Evolutionary conservation across 2,888 invertebrate genomes (phyloP), one percentile per base, ranked within the genome.

Genomic region (Tiphia femorata): DNA sequence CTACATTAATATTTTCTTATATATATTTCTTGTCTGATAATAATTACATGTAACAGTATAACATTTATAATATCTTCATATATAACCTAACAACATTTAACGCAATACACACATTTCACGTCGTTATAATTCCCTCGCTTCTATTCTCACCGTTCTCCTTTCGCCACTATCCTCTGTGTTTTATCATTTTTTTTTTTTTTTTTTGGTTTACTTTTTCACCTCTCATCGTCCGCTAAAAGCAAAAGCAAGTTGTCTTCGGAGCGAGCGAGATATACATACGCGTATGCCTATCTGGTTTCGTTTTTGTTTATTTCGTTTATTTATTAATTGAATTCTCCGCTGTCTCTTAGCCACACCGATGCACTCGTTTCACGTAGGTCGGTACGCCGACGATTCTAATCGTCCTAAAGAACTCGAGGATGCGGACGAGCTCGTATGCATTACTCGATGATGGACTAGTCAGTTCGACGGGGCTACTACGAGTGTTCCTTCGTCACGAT

Each of bases 81-180:
- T 67, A 75, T 74, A 73, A 76, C 72, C 75, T 78, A 79, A 76
- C 72, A 79, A 78, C 74, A 75, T 76, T 73, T 73, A 78, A 79
- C 75, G 71, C 70, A 68, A 72, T 75, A 74, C 67, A 63, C 68
- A 62, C 20, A 20, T 46, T 44, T 61, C 51, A 43, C 50, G 16
- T 33, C 33, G 12, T n/a, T 33, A 33, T n/a, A 7, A n/a, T 2
- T 33, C 33, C n/a, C n/a, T n/a, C n/a, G n/a, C n/a, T n/a, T n/a
- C n/a, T n/a, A n/a, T n/a, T n/a, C n/a, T n/a, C n/a, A n/a, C n/a
- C n/a, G n/a, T n/a, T n/a, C n/a, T n/a, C n/a, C n/a, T n/a, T n/a
- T n/a, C n/a, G n/a, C n/a, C n/a, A 10, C 4, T 33, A 33, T 12
- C n/a, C 33, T n/a, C 4, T 33, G 4, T 33, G n/a, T n/a, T 41